Evolutionary conservation across 2,113 vertebrate genomes (phyloP).

Genomic region (Beaufortia kweichowensis): DNA sequence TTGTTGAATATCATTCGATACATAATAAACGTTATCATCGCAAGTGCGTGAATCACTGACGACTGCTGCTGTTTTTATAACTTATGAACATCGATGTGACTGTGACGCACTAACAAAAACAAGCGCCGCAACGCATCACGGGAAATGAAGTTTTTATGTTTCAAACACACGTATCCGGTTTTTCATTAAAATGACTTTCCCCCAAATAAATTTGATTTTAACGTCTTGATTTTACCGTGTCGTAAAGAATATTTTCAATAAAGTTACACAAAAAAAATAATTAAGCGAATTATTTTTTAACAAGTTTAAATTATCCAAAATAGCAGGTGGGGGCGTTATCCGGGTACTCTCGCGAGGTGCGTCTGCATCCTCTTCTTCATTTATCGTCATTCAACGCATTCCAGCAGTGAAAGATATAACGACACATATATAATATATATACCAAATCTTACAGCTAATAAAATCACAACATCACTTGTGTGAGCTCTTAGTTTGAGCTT

Average conservation of each 20-base stretch:
- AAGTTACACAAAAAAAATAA: neutral
- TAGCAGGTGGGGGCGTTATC: neutral
- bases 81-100: neutral
- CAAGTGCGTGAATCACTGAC: neutral
- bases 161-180: neutral
- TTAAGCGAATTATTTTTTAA: neutral
- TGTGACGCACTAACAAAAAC: constrained; percentile 27
- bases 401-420: neutral
- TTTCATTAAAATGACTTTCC: neutral
- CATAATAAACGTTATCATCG: too few relatives aligned
- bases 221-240: neutral
- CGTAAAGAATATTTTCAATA: neutral
- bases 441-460: neutral
- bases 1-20: too few relatives aligned
- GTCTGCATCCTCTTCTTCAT: neutral
- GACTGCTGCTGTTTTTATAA: neutral
- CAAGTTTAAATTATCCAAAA: neutral
- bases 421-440: too few relatives aligned
- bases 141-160: neutral
- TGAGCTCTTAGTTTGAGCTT: neutral
- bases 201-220: neutral
- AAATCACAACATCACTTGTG: neutral
- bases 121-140: neutral
- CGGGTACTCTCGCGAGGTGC: neutral
- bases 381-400: neutral